These are phyloP conservation scores for Nomada ruficornis DNA, from an alignment of 2,888 invertebrate genomes.

Conservation along the genomic window DNA sequence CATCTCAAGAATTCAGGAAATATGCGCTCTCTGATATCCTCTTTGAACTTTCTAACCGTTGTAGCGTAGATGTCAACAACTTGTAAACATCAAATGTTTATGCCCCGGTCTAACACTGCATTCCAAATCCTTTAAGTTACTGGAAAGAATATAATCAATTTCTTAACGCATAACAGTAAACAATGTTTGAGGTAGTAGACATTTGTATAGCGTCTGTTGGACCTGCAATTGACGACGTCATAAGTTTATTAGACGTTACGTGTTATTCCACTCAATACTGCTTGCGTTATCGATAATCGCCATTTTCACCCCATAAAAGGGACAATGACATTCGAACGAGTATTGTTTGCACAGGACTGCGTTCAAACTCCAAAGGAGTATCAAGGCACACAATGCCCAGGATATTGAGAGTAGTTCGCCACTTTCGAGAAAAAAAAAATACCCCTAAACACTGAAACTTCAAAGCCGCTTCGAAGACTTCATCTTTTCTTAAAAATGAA, in stretches of 20 bases:
- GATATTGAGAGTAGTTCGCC: conserved; percentile 8
- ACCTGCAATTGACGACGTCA: too few relatives aligned
- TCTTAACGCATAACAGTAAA: too few relatives aligned
- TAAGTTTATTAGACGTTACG: background rate
- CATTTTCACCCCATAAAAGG: background rate
- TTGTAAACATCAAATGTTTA: too few relatives aligned
- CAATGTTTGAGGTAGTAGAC: too few relatives aligned
- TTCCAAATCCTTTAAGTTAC: too few relatives aligned
- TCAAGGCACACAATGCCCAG: conserved; percentile 11
- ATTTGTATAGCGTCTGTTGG: too few relatives aligned
- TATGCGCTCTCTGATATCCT: conserved; percentile 5
- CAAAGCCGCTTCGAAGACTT: background rate
- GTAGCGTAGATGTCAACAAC: background rate
- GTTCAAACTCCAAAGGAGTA: background rate
- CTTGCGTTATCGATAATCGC: background rate
- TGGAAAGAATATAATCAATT: too few relatives aligned
- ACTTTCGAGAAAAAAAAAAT: background rate
- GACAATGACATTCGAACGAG: background rate
- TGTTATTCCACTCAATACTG: background rate
- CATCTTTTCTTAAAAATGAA: background rate
- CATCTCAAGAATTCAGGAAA: background rate
- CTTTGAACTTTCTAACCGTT: background rate
- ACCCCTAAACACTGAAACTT: conserved; percentile 7
- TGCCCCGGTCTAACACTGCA: too few relatives aligned
- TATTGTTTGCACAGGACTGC: conserved; percentile 17